phyloP scores from a whole-genome alignment of 2,113 vertebrate species.

The Montifringilla adamsi region DNA sequence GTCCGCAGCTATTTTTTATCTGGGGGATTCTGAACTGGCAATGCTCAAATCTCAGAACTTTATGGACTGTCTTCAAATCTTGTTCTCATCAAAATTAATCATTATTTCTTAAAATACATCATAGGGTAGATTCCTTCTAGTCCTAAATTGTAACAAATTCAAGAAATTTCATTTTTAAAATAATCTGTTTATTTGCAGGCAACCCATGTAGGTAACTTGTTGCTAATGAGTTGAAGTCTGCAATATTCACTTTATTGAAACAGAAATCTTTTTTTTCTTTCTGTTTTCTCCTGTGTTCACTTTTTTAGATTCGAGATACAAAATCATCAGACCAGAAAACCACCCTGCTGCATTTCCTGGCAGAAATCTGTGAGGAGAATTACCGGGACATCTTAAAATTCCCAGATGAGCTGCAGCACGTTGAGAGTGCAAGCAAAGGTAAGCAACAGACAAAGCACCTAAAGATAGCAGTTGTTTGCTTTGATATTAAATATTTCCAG shows the following conservation, averaged over 20 bases:
- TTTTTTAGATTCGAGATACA: conserved; percentile 89
- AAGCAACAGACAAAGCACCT: background rate
- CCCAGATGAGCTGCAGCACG: conserved; percentile 89
- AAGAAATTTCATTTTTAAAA: background rate
- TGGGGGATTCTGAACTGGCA: rapidly evolving
- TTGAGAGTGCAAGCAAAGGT: conserved; percentile 96
- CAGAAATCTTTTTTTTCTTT: rapidly evolving
- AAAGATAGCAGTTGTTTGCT: background rate
- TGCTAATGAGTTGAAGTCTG: background rate
- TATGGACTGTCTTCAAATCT: background rate
- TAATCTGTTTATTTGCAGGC: background rate
- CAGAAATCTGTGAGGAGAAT: conserved; percentile 88
- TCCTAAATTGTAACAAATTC: background rate
- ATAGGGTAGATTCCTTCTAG: background rate
- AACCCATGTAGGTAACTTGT: rapidly evolving
- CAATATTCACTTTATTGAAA: background rate
- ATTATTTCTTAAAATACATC: background rate
- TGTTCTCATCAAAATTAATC: background rate
- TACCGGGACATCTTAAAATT: conserved; percentile 87
- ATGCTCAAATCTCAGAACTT: background rate
- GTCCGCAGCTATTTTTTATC: background rate
- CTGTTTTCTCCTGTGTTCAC: background rate
- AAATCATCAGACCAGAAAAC: conserved; percentile 90
- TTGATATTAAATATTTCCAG: background rate
- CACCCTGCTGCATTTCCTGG: conserved; percentile 91